Conservation (phyloP, 2,888 invertebrate species). For the Stenchaetothrips biformis region DNA sequence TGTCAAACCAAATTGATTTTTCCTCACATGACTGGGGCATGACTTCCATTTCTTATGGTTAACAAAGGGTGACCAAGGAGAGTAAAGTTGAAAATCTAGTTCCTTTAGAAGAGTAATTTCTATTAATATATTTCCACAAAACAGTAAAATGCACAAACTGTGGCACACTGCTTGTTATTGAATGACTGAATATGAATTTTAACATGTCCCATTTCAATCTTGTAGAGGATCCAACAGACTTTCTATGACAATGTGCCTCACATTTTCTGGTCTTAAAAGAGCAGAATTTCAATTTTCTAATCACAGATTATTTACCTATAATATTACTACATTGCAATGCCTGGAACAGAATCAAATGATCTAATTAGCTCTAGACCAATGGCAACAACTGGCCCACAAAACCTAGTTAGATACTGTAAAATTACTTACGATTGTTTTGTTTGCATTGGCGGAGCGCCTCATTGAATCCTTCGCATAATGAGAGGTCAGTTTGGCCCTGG, state of each 20-base stretch:
- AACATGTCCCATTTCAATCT: not conserved
- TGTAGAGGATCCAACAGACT: not conserved
- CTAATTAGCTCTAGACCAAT: too few relatives aligned
- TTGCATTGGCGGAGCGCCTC: conserved; percentile 96
- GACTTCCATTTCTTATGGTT: too few relatives aligned
- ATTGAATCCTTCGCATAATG: conserved; percentile 94
- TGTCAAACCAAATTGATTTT: too few relatives aligned
- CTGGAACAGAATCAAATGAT: not conserved
- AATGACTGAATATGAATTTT: not conserved
- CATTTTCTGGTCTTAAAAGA: not conserved
- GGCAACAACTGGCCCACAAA: too few relatives aligned
- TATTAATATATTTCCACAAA: not conserved
- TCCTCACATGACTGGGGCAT: too few relatives aligned
- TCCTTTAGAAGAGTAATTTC: not conserved
- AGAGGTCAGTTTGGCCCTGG: conserved; percentile 80
- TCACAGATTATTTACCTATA: not conserved
- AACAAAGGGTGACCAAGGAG: too few relatives aligned
- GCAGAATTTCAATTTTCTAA: not conserved
- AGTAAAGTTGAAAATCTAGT: too few relatives aligned
- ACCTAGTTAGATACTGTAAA: not conserved
- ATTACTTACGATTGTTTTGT: conserved; percentile 63
- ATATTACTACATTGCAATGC: not conserved
- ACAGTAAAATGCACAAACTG: not conserved
- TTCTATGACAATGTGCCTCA: not conserved
- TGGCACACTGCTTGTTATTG: not conserved